Evolutionary conservation across 2,113 vertebrate genomes (phyloP).

Genomic region (Sitta europaea): DNA sequence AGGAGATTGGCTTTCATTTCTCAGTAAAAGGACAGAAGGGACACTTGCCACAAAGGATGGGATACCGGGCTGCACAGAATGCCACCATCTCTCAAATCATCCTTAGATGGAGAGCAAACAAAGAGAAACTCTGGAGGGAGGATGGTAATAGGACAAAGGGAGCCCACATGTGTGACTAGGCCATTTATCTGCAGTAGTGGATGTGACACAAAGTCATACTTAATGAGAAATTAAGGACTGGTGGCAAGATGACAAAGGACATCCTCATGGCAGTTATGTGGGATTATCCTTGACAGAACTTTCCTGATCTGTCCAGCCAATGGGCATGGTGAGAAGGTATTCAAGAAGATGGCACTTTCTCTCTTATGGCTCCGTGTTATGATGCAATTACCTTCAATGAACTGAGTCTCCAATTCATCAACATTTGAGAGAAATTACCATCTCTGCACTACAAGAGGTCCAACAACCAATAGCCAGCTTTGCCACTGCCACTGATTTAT

Average conservation of each 20-base stretch:
- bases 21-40: background rate
- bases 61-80: background rate
- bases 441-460: background rate
- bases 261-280: background rate
- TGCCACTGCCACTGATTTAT: background rate
- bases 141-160: background rate
- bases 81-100: background rate
- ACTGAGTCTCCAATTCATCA: background rate
- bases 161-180: background rate
- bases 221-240: background rate
- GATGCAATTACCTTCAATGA: background rate
- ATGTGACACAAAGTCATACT: background rate
- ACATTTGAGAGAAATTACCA: background rate
- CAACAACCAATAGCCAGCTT: background rate
- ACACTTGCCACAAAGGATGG: background rate
- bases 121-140: background rate
- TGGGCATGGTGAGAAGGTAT: background rate
- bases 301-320: background rate
- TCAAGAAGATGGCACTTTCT: background rate
- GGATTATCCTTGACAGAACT: background rate
- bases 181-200: background rate
- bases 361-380: background rate
- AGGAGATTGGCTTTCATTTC: background rate
- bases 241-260: background rate
- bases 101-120: background rate